Evolutionary conservation across 2,797 vertebrate species (phyloP).

Genomic region (Craterocephalus amniculus): DNA sequence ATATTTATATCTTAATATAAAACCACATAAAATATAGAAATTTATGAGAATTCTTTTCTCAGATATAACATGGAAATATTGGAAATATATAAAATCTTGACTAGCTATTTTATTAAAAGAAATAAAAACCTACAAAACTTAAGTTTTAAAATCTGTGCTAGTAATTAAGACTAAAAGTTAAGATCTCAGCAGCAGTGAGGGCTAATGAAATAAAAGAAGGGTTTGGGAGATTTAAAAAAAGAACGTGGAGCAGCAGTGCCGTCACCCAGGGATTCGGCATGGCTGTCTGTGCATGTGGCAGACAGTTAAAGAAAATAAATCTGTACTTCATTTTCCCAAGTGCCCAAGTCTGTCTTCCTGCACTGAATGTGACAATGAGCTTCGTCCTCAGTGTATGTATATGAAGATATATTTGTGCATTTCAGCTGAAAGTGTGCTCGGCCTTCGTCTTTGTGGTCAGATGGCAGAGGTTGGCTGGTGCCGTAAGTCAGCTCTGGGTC

Average conservation of each 20-base stretch:
- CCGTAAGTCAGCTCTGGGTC: conserved; percentile 92
- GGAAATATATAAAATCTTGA: not conserved
- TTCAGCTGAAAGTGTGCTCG: conserved; percentile 86
- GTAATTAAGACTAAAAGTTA: not conserved
- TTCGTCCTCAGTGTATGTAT: conserved; percentile 40
- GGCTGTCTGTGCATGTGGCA: conserved; percentile 77
- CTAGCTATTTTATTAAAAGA: not conserved
- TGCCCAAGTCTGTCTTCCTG: conserved; percentile 55
- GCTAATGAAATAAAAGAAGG: conserved; percentile 42
- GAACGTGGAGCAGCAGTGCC: conserved; percentile 28
- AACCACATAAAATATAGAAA: not conserved
- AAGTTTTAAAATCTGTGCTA: not conserved
- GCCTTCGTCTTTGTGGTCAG: conserved; percentile 84
- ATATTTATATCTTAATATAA: conserved; percentile 20
- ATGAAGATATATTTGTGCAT: not conserved
- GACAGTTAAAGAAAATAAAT: conserved; percentile 41
- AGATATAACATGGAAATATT: not conserved
- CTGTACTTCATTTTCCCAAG: conserved; percentile 34
- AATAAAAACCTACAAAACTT: not conserved
- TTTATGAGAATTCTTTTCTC: not conserved
- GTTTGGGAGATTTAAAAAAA: conserved; percentile 16
- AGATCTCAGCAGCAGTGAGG: not conserved
- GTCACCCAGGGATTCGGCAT: conserved; percentile 78
- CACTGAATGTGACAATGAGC: conserved; percentile 55
- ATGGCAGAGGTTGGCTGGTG: conserved; percentile 87